phyloP scores from a whole-genome alignment of 2,113 vertebrate species.

The Emydura subglobosa region DNA sequence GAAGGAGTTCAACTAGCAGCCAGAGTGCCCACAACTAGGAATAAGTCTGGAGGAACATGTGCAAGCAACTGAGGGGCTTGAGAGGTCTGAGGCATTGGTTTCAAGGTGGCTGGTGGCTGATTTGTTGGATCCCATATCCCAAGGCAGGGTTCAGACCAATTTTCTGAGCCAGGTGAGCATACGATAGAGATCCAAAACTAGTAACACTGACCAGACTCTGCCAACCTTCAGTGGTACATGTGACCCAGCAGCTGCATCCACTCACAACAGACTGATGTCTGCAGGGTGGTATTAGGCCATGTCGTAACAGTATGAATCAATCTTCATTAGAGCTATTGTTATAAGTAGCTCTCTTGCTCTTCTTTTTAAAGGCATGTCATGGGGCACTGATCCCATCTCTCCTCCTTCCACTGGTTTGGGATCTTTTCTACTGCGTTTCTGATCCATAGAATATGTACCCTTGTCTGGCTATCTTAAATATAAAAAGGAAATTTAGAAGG shows the following conservation, averaged over 20 bases:
- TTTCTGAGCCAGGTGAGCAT: neutral
- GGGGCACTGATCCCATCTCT: accelerated
- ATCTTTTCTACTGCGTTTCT: neutral
- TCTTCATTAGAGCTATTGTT: neutral
- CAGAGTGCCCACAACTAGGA: neutral
- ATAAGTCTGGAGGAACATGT: neutral
- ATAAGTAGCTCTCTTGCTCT: accelerated
- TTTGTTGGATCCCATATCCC: neutral
- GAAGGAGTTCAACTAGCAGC: neutral
- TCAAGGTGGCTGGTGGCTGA: neutral
- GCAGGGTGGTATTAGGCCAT: neutral
- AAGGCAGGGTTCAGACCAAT: neutral
- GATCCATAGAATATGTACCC: neutral
- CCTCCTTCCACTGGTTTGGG: neutral
- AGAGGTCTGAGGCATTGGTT: neutral
- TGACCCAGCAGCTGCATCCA: neutral
- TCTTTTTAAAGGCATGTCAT: neutral
- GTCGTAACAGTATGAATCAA: neutral
- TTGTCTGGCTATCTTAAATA: neutral
- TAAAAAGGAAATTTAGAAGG: neutral
- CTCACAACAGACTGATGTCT: neutral
- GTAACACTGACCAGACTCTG: neutral
- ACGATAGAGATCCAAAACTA: neutral
- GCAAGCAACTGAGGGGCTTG: neutral
- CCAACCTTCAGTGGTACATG: neutral